phyloP scores from a whole-genome alignment of 2,113 vertebrate species.

The Hippolais icterina region DNA sequence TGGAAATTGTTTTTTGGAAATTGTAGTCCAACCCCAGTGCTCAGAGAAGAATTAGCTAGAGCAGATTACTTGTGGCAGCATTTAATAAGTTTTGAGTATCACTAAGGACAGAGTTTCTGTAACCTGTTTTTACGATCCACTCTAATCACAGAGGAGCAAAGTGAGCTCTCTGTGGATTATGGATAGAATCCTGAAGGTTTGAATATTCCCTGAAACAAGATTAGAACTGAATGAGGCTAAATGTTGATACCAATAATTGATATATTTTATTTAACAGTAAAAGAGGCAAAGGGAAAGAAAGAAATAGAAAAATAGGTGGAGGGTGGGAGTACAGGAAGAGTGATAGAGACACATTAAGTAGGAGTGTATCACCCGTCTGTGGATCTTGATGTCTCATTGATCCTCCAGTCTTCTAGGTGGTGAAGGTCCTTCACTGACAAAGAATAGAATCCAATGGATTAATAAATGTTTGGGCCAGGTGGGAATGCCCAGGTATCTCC shows the following conservation, averaged over 20 bases:
- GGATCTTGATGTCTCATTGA: neutral
- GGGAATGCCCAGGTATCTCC: too few species aligned
- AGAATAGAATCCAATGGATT: neutral
- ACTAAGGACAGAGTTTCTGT: neutral
- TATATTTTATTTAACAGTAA: neutral
- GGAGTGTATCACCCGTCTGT: neutral
- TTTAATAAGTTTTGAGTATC: neutral
- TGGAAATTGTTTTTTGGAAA: too few species aligned
- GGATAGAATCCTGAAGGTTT: neutral
- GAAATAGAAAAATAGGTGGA: neutral
- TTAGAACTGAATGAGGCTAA: neutral
- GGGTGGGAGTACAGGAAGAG: neutral
- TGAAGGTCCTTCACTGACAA: accelerated
- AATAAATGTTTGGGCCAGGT: neutral
- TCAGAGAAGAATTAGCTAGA: neutral
- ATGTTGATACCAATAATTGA: neutral
- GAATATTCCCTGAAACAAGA: neutral
- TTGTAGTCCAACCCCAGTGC: neutral
- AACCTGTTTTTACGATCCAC: neutral
- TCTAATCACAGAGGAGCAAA: neutral
- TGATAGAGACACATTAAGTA: accelerated
- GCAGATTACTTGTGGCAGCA: neutral
- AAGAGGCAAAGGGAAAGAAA: neutral
- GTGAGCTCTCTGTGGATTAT: neutral
- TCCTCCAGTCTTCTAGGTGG: neutral